Percentiles rank a stretch among this genome's conserved stretches.
Conservation (phyloP, 2,888 invertebrate genomes). For the Blastobasis adustella region DNA sequence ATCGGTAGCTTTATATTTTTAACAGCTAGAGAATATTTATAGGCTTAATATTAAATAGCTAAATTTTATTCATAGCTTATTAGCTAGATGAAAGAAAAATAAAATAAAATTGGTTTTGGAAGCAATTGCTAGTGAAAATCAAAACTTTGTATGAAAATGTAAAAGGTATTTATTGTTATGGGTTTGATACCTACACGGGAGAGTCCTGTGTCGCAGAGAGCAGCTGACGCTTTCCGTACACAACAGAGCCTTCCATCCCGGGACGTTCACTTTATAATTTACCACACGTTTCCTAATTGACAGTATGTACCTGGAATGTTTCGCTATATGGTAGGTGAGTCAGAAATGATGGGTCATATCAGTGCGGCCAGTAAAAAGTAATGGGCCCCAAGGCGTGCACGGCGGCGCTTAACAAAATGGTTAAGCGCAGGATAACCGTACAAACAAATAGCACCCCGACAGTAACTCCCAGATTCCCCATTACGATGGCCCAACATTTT, state of each 20-base stretch:
- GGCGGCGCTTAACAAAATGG: no score
- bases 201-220: constrained; percentile 8
- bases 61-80: constrained; percentile 4
- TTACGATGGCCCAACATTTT: constrained; percentile 1
- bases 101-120: constrained; percentile 5
- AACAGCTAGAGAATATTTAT: neutral
- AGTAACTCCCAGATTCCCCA: neutral
- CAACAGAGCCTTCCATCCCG: constrained; percentile 6
- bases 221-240: constrained; percentile 5
- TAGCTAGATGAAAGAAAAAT: constrained; percentile 7
- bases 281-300: constrained; percentile 8
- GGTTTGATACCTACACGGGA: constrained; percentile 10
- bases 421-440: neutral
- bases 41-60: neutral
- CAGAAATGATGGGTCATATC: neutral
- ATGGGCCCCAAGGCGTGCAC: no score
- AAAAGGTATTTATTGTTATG: constrained; percentile 11
- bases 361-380: no score
- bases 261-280: constrained; percentile 2
- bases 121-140: constrained; percentile 11
- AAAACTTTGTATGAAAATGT: constrained; percentile 4
- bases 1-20: neutral
- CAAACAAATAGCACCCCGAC: neutral
- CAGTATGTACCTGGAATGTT: constrained; percentile 4
- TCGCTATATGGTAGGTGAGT: constrained; percentile 2